Conservation (phyloP, 2,888 invertebrate species). For the Noctua janthina region DNA sequence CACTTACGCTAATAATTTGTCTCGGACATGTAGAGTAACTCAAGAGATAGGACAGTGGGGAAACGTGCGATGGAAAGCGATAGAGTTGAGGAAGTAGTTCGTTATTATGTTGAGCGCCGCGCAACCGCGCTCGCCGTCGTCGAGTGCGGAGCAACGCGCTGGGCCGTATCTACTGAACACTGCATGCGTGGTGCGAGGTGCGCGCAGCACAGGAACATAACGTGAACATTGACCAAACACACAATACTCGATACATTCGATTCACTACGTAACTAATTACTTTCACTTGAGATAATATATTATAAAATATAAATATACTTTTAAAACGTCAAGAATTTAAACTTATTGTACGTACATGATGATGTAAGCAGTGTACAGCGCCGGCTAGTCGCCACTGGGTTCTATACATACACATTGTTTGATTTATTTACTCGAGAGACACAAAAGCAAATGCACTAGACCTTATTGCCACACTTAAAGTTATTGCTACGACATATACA, state of each 20-base stretch:
- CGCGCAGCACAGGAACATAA: conserved; percentile 64
- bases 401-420: conserved; percentile 78
- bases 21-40: conserved; percentile 65
- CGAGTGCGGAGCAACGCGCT: conserved; percentile 41
- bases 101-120: conserved; percentile 25
- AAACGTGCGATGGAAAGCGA: conserved; percentile 54
- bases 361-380: conserved; percentile 87
- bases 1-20: conserved; percentile 83
- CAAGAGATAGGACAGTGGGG: conserved; percentile 54
- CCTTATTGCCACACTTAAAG: conserved; percentile 89
- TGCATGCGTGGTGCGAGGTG: conserved; percentile 35
- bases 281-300: conserved; percentile 81
- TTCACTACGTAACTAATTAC: conserved; percentile 81
- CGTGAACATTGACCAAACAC: conserved; percentile 73
- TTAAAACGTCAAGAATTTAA: conserved; percentile 86
- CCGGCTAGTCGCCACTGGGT: conserved; percentile 71
- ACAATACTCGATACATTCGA: conserved; percentile 79
- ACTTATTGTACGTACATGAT: conserved; percentile 84
- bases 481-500: conserved; percentile 89
- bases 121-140: conserved; percentile 16
- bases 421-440: conserved; percentile 80
- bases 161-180: conserved; percentile 9
- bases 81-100: conserved; percentile 24
- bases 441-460: conserved; percentile 87
- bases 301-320: conserved; percentile 85